Evolutionary conservation across 2,888 invertebrate genomes (phyloP).

Genomic region (Ditylenchus weischeri): DNA sequence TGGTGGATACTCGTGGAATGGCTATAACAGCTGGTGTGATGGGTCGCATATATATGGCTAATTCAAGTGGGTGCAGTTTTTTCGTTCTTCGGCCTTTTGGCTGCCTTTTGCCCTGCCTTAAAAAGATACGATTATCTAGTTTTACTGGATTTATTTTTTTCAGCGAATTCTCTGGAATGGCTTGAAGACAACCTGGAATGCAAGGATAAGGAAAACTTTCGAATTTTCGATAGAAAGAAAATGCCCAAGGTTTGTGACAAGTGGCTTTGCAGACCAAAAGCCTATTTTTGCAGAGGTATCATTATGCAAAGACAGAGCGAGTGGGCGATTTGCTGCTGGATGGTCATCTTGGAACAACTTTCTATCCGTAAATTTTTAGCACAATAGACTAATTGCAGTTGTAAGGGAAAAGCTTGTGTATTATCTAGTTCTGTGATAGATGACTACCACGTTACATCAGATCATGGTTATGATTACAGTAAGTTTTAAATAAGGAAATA

Average conservation of each 20-base stretch:
- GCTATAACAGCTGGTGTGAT: constrained; percentile 44
- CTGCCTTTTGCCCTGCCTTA: neutral
- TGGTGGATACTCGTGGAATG: constrained; percentile 36
- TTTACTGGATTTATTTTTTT: constrained; percentile 16
- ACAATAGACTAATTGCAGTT: neutral
- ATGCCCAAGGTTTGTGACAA: constrained; percentile 31
- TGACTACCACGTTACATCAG: constrained; percentile 39
- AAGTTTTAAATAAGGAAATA: constrained; percentile 1
- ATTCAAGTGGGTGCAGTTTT: constrained; percentile 24
- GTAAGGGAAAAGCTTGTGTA: neutral
- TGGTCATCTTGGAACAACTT: constrained; percentile 45
- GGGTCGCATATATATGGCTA: constrained; percentile 44
- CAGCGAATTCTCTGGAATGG: constrained; percentile 33
- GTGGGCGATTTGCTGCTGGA: constrained; percentile 52
- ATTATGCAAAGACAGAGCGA: constrained; percentile 41
- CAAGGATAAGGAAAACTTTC: constrained; percentile 31
- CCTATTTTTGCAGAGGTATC: constrained; percentile 28
- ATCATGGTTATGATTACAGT: constrained; percentile 54
- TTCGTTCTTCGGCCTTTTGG: neutral
- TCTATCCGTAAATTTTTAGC: constrained; percentile 34
- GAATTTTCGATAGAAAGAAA: constrained; percentile 39
- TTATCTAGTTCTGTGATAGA: constrained; percentile 31
- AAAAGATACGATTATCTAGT: neutral
- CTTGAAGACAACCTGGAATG: constrained; percentile 43
- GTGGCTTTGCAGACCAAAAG: no score